Base-by-base conservation (phyloP, 2,797 vertebrate genomes). In the Myiotriccus ornatus region DNA sequence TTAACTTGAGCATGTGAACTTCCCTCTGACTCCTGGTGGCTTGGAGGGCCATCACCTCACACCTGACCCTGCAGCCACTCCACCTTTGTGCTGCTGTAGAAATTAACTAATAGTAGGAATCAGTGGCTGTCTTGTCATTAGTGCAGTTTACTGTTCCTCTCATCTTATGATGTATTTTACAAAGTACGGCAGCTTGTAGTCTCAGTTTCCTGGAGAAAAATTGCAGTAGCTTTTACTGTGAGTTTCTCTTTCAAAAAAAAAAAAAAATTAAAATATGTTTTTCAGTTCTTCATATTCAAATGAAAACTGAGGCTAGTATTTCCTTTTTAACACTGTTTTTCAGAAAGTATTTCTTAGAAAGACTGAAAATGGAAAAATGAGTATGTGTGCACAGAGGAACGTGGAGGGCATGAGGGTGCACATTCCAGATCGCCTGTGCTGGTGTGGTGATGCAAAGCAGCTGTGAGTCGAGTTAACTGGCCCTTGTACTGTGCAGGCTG, bases 331-430 rank as follows among this genome's bases (percentile, higher is more conserved):
- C 5, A 6, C 4, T 49, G 56, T n/a, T 75, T 70, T 94, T 75
- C n/a, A 52, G 35, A 70, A 87, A 69, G 17, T 78, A 25, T 60
- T 81, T 93, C 50, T 84, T 70, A 68, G 62, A 21, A 69, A 77
- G 49, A 7, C 76, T 69, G 70, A 60, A 86, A 89, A 60, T 74
- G 76, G 87, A 73, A 85, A 90, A 83, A 55, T 9, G 75, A 59
- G 37, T 68, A 0, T 93, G 62, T 76, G 43, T 52, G 55, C 1
- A 0, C n/a, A 16, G 89, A 95, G 91, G 94, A 95, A 97, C 79
- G 76, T 16, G 63, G 79, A 92, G 91, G 95, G 89, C 92, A 91
- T 30, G 32, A 77, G 82, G 70, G 92, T 91, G 92, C 92, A 62
- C 89, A 87, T 97, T 96, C 92, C 93, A 91, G 60, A 9, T 93